A percentile compares a stretch with the other conserved stretches of the same genome.
These are phyloP conservation scores for Pavo muticus DNA, from an alignment of 2,113 vertebrate species.

Conservation along the genomic window DNA sequence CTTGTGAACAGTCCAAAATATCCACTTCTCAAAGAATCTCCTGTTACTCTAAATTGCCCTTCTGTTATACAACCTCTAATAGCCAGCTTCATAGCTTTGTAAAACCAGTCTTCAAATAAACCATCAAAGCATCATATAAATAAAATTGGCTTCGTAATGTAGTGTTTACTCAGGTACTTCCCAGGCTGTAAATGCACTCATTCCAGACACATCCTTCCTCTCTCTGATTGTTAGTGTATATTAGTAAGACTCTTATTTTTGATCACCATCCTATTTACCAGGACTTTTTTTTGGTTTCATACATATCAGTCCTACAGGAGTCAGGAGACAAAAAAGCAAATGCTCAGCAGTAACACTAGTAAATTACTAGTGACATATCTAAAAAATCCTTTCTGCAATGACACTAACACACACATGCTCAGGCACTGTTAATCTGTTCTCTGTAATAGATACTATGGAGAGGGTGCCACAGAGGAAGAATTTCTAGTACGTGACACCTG, in stretches of 20 bases:
- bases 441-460: not conserved
- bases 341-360: not conserved
- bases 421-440: not conserved
- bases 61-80: not conserved
- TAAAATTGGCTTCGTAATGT: not conserved
- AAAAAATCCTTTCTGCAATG: not conserved
- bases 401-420: not conserved
- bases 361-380: not conserved
- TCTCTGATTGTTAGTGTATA: not conserved
- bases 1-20: not conserved
- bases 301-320: not conserved
- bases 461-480: not conserved
- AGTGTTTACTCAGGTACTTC: not conserved
- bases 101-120: not conserved
- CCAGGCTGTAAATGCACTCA: not conserved
- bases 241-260: not conserved
- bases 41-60: not conserved
- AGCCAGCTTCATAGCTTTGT: not conserved
- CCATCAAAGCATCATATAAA: not conserved
- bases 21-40: not conserved
- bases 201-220: not conserved
- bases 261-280: not conserved
- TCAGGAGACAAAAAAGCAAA: not conserved
- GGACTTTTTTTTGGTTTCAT: not conserved
- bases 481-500: not conserved